Evolutionary conservation across 2,797 vertebrate species (phyloP), one percentile per base, ranked within the genome.

Genomic region (Pipistrellus nathusii): DNA sequence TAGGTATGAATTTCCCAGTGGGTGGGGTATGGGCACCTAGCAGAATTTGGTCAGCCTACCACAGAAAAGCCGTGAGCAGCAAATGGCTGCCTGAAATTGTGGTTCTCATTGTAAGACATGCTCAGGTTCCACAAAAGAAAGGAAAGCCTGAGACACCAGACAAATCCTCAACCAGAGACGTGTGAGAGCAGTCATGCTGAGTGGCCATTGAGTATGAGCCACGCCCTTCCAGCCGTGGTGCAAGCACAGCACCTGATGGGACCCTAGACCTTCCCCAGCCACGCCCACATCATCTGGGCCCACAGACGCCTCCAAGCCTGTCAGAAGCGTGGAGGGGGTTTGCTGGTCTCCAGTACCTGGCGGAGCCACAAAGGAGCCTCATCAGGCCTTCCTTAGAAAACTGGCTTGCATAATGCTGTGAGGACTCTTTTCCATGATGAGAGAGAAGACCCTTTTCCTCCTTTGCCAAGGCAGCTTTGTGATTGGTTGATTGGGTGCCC

Each of bases 311-410:
- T 44, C 69, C 55, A 64, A 41, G 5, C 15, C 15, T 83, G 4
- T 72, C 41, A 76, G 94, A 94, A 96, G 62, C 48, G 10, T 23
- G 23, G 35, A 44, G 13, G 83, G 62, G 59, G 23, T 68, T 57
- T 82, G 51, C 78, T 44, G 90, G 78, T 96, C 44, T 88, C 77
- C 35, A 81, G 78, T 8, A 0, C 78, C 53, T 55, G 14, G 64
- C 95, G 97, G 92, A 96, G 90, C 96, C 95, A 71, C 95, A 78
- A 21, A 91, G 30, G 30, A 82, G 35, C 35, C 20, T 72, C 86
- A 53, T 64, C 94, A 97, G 90, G 44, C 73, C 75, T 82, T 88
- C 68, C 48, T 55, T 89, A 80, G 94, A 77, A 95, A 95, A 94
- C 86, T 93, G 96, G 84, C 75, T 95, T 88, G 82, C 55, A 68